Evolutionary conservation across 2,888 invertebrate species (phyloP).

Genomic region (Saturnia japonica): DNA sequence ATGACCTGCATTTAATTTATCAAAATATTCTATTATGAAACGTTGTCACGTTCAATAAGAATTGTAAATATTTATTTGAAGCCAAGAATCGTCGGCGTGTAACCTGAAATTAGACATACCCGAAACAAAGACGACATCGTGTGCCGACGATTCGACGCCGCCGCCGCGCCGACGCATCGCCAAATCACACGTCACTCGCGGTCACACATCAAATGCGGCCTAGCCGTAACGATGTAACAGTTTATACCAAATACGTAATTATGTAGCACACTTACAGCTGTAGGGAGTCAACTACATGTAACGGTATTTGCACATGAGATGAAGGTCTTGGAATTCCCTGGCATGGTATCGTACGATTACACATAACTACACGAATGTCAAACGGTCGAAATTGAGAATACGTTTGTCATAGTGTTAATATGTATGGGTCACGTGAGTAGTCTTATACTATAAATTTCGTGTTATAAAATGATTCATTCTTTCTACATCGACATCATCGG

Average conservation of each 20-base stretch:
- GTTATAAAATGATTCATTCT: conserved; percentile 26
- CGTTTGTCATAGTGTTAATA: conserved; percentile 50
- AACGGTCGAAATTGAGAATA: conserved; percentile 65
- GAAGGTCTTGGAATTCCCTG: conserved; percentile 75
- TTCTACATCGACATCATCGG: conserved; percentile 13
- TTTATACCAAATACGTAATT: conserved; percentile 38
- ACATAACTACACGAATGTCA: conserved; percentile 54
- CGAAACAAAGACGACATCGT: conserved; percentile 70
- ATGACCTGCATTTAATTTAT: background rate
- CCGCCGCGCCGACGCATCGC: conserved; percentile 54
- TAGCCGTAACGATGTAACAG: conserved; percentile 43
- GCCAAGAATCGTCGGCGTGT: conserved; percentile 49
- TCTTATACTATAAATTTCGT: background rate
- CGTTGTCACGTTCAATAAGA: conserved; percentile 33
- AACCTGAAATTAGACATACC: conserved; percentile 64
- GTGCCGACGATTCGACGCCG: conserved; percentile 43
- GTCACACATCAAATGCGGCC: conserved; percentile 45
- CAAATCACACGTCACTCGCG: conserved; percentile 57
- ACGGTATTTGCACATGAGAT: conserved; percentile 55
- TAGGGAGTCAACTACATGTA: conserved; percentile 62
- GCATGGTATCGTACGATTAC: conserved; percentile 66
- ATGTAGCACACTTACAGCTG: conserved; percentile 56
- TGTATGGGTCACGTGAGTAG: conserved; percentile 35
- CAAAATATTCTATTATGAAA: conserved; percentile 29
- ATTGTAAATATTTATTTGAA: conserved; percentile 38